Evolutionary conservation across 2,888 invertebrate genomes (phyloP), one percentile per base, ranked within the genome.

Genomic region (Tupiocoris notatus): DNA sequence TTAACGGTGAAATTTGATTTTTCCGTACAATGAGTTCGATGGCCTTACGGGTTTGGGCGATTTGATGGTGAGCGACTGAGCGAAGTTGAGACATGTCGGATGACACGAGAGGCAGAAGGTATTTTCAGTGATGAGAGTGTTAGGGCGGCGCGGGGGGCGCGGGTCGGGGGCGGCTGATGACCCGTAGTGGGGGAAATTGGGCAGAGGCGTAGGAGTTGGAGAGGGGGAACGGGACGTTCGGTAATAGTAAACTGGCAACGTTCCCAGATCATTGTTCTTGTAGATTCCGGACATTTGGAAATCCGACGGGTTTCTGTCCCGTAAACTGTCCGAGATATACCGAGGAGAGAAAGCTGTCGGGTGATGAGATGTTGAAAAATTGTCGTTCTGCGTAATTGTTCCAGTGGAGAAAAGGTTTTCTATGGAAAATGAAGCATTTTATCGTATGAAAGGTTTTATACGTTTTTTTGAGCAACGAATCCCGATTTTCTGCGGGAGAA

Each of bases 21-120:
- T 18, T 18, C 54, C 59, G 61, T 70, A 58, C 62, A 20, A 62
- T 3, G 23, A 62, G 25, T 16, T 63, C 63, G 54, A 62, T 17
- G 62, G 56, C 63, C 80, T 80, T 80, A 81, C 80, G 39, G 79
- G 79, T 75, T 77, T 76, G 57, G 80, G 80, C 23, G 81, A 81
- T 79, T 83, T 83, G 76, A 81, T 81, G 21, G 80, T 79, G 78
- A 81, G 76, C 22, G 82, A 82, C 23, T 81, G 81, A 56, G 81
- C 80, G 81, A 82, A 82, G 64, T 78, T 80, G 70, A 82, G 80
- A 59, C 81, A 80, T 7, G 79, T 77, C 17, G 83, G 83, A 18
- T 81, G 81, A 80, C 83, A 82, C 39, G 82, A 83, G 70, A 83
- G 81, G 77, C 83, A 83, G 80, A 81, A 82, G 25, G 79, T 79